Evolutionary conservation across 2,888 invertebrate species (phyloP), one percentile per base, ranked within the genome.

Genomic region (Leptarthrus brevirostris): DNA sequence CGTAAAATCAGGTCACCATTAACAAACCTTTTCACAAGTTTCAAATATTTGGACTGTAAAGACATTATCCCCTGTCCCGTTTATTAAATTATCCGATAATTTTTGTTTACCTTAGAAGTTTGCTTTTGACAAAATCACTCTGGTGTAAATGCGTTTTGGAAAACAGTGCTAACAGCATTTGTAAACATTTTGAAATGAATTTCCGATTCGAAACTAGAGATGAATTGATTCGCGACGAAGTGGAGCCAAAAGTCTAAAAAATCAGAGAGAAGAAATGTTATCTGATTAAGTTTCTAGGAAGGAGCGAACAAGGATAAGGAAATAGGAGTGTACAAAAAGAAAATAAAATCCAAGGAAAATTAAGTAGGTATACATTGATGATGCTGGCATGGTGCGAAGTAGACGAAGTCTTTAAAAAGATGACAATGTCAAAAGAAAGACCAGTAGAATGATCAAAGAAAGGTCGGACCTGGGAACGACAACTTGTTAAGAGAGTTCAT

Each of bases 181-280:
- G 47, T 26, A 66, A 66, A 66, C 66, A 66, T 47, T 49, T 66
- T 22, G 49, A 49, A 66, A 66, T 66, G 66, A 66, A 49, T 44
- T 66, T 66, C 66, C 66, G 66, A 66, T 66, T 66, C 66, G 66
- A 66, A 66, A 47, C 66, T 66, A n/a, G 47, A 47, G 66, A 66
- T 66, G 66, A 66, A 66, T 47, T 44, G 24, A 47, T 47, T 66
- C 66, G 66, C 66, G 66, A 44, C 49, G 16, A 66, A 44, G 47
- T 66, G 66, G 66, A 66, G 49, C 66, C 30, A 61, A 64, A 66
- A 66, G 47, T 47, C 47, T 34, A 49, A 66, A 49, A 61, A 66
- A 66, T 47, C 47, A n/a, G n/a, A 16, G n/a, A 14, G 47, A 22
- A 26, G n/a, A 40, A 40, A 24, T 47, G 36, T 47, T 66, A 66